Conservation (phyloP, 1,140 invertebrate genomes). For the Battus philenor region DNA sequence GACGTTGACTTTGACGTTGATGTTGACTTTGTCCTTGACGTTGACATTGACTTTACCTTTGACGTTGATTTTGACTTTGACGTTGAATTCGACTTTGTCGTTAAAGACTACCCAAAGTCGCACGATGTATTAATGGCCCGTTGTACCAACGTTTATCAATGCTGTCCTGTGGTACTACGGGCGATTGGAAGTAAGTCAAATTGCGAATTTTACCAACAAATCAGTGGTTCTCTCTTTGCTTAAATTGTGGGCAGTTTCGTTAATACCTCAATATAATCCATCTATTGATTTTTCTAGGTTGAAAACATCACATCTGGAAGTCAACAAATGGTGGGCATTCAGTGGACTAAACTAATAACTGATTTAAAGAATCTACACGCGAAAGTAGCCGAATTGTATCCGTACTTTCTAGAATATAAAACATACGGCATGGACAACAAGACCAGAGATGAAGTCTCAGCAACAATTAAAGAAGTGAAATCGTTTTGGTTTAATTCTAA, state of each 20-base stretch:
- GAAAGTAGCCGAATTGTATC: slow-evolving; percentile 46
- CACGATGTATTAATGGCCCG: too few species aligned
- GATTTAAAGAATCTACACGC: slow-evolving; percentile 48
- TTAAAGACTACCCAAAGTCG: too few species aligned
- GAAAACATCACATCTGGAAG: slow-evolving; percentile 33
- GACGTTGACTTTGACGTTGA: too few species aligned
- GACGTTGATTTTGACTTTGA: too few species aligned
- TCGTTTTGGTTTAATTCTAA: slow-evolving; percentile 48
- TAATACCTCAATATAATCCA: background rate
- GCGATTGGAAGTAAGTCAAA: too few species aligned
- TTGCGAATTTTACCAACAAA: too few species aligned
- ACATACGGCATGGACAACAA: slow-evolving; percentile 44
- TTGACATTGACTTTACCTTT: too few species aligned
- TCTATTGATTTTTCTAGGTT: slow-evolving; percentile 40
- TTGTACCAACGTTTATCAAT: too few species aligned
- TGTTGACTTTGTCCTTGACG: too few species aligned
- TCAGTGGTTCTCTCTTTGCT: too few species aligned
- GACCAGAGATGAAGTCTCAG: slow-evolving; percentile 19
- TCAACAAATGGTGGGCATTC: slow-evolving; percentile 30
- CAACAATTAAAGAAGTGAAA: slow-evolving; percentile 29
- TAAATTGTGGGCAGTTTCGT: background rate
- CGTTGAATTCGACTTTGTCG: too few species aligned
- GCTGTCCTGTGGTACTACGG: too few species aligned
- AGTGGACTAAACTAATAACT: slow-evolving; percentile 61
- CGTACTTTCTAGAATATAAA: slow-evolving; percentile 53